Percentiles rank a stretch among this genome's conserved stretches.
Conservation (phyloP, 2,888 invertebrate genomes). For the Panorpa germanica region DNA sequence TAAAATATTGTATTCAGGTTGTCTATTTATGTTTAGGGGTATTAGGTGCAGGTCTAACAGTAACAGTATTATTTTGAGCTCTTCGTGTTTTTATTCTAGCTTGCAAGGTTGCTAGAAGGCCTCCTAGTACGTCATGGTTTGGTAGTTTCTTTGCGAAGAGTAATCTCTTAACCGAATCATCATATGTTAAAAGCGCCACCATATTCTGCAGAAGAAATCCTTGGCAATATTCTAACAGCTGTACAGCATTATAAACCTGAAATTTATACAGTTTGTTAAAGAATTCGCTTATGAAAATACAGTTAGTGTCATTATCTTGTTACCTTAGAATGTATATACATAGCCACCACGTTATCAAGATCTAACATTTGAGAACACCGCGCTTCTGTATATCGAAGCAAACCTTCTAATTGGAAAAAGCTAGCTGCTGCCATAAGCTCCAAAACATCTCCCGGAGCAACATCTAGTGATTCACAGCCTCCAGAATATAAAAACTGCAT, state of each 20-base stretch:
- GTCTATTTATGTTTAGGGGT: too few relatives aligned
- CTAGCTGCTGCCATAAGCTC: slow-evolving; percentile 84
- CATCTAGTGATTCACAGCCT: slow-evolving; percentile 58
- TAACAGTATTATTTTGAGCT: slow-evolving; percentile 12
- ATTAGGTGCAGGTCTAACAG: too few relatives aligned
- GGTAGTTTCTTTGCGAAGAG: slow-evolving; percentile 78
- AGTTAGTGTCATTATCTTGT: slow-evolving; percentile 5
- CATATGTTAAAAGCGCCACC: slow-evolving; percentile 83
- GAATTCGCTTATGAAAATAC: background rate
- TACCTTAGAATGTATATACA: slow-evolving; percentile 87
- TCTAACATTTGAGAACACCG: slow-evolving; percentile 70
- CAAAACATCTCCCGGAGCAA: slow-evolving; percentile 62
- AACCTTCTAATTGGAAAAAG: slow-evolving; percentile 74
- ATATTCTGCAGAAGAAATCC: slow-evolving; percentile 80
- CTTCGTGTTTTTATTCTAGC: slow-evolving; percentile 53
- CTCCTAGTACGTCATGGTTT: slow-evolving; percentile 75
- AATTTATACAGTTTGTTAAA: slow-evolving; percentile 12
- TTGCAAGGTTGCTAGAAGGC: slow-evolving; percentile 61
- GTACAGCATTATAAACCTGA: slow-evolving; percentile 72
- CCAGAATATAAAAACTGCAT: slow-evolving; percentile 90
- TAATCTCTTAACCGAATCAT: slow-evolving; percentile 73
- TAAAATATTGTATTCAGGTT: too few relatives aligned
- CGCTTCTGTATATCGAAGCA: slow-evolving; percentile 70
- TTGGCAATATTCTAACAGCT: slow-evolving; percentile 76
- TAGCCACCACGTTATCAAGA: slow-evolving; percentile 75